Base-by-base conservation (phyloP, 2,797 vertebrate species). In the Lepidocolaptes lacrymiger region DNA sequence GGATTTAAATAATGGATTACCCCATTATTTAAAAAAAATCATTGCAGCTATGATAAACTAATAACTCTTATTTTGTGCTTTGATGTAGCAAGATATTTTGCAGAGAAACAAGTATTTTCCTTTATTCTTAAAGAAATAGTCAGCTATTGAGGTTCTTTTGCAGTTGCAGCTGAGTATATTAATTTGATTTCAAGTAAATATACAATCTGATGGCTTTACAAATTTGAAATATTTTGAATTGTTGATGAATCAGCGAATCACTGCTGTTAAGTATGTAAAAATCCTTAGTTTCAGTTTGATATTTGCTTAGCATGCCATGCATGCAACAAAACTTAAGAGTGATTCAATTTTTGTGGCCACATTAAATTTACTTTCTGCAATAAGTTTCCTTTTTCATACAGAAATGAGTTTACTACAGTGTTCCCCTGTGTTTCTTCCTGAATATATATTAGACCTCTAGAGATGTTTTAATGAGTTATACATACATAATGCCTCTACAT, bases 21-120 rank as follows among this genome's bases (percentile, higher is more conserved):
- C 86, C 94, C 88, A 81, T 97, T 97, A 92, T 94, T 97, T 96
- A 94, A 96, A 97, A 48, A 97, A 97, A 97, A 85, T 96, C 93
- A 87, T 92, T 97, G 91, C 88, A 95, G 58, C 97, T 97, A 96
- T 89, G 91, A 96, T 97, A 97, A 97, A 78, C 85, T 97, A 97
- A 85, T 96, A 95, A 97, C 68, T 89, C 37, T 94, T 97, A 91
- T 74, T 98, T 97, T 97, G 96, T 97, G 96, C 88, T 97, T 98
- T 97, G 96, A 88, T 97, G 76, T 73, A 52, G 96, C 94, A 95
- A 91, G 95, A 84, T 95, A 96, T 84, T 97, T 97, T 96, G 96
- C 94, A 97, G 67, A 86, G 46, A 20, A 90, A 71, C 3, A n/a
- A 97, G 84, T 13, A 58, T 94, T 94, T 68, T 24, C 61, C 46